These are phyloP conservation scores for Percina caprodes DNA, from an alignment of 2,113 vertebrate genomes.

Conservation along the genomic window DNA sequence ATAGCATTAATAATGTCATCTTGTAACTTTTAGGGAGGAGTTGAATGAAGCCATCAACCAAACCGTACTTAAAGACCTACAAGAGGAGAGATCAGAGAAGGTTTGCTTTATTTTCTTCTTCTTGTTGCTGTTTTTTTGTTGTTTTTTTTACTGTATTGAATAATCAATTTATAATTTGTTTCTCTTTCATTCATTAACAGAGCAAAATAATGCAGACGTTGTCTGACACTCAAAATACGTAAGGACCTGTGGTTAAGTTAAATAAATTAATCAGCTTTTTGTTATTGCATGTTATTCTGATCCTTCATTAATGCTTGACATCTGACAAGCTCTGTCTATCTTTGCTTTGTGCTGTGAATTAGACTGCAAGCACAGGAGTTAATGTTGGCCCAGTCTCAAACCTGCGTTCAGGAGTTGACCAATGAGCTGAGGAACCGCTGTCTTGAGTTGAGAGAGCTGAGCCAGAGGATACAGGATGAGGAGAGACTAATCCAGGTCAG, in stretches of 20 bases:
- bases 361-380: constrained; percentile 77
- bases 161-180: neutral
- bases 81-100: constrained; percentile 87
- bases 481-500: constrained; percentile 81
- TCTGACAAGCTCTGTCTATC: neutral
- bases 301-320: neutral
- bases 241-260: constrained; percentile 56
- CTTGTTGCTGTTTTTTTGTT: neutral
- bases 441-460: constrained; percentile 79
- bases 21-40: constrained; percentile 68
- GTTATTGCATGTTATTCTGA: neutral
- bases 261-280: neutral
- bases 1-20: neutral
- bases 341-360: neutral
- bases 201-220: constrained; percentile 83
- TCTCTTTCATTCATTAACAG: constrained; percentile 52
- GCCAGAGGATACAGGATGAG: constrained; percentile 65
- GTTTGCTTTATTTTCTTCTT: constrained; percentile 69
- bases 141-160: neutral
- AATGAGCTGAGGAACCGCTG: constrained; percentile 83
- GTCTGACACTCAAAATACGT: constrained; percentile 87
- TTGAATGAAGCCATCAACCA: constrained; percentile 71
- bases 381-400: constrained; percentile 80
- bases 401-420: constrained; percentile 84
- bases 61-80: constrained; percentile 81